These are phyloP conservation scores for Lumbricus terrestris DNA, from an alignment of 2,888 invertebrate genomes.

Conservation along the genomic window DNA sequence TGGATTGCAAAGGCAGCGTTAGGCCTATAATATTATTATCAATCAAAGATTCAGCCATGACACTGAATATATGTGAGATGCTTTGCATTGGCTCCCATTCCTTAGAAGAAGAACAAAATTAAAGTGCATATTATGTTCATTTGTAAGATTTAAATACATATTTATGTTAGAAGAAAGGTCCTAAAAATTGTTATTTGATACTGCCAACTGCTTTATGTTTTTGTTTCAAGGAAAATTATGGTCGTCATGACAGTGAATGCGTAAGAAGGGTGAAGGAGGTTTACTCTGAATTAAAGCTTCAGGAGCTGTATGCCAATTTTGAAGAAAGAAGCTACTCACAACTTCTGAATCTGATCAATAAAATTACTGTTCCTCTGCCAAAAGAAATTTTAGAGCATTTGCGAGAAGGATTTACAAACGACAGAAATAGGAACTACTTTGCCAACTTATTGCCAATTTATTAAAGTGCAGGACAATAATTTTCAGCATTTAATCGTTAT, in stretches of 20 bases:
- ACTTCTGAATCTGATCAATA: conserved; percentile 48
- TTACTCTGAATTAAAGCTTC: conserved; percentile 49
- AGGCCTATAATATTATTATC: no score
- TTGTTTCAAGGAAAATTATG: conserved; percentile 53
- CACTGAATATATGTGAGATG: no score
- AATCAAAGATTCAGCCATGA: no score
- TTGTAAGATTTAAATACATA: no score
- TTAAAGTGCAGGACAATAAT: no score
- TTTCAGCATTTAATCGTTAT: no score
- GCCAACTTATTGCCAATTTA: no score
- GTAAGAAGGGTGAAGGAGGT: conserved; percentile 52
- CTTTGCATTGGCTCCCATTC: no score
- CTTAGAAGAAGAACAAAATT: no score
- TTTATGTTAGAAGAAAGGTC: not conserved
- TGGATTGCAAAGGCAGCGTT: not conserved
- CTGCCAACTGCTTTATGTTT: not conserved
- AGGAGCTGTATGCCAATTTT: conserved; percentile 48
- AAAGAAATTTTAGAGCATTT: conserved; percentile 50
- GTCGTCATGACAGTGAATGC: conserved; percentile 45
- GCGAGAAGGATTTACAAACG: conserved; percentile 57
- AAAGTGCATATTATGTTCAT: no score
- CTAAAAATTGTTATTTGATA: not conserved
- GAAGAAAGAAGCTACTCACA: conserved; percentile 53
- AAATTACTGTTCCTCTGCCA: conserved; percentile 45
- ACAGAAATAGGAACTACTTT: conserved; percentile 43